Evolutionary conservation across 2,888 invertebrate species (phyloP).

Genomic region (Lamellibrachia satsuma): DNA sequence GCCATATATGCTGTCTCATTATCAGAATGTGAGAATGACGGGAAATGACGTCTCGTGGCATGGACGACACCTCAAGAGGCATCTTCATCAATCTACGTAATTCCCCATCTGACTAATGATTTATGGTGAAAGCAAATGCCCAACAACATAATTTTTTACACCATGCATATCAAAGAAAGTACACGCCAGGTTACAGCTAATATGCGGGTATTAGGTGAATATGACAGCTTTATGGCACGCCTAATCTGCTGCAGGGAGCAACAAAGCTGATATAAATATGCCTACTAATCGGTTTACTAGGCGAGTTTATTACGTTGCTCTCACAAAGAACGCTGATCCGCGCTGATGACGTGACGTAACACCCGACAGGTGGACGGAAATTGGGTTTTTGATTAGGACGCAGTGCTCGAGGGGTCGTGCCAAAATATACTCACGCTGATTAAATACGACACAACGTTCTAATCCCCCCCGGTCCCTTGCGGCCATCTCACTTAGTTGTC

Average conservation of each 20-base stretch:
- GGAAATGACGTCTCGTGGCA: no score
- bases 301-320: not conserved
- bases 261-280: not conserved
- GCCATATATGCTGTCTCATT: no score
- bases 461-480: no score
- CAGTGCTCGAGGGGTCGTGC: not conserved
- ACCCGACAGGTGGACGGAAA: not conserved
- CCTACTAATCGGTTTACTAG: not conserved
- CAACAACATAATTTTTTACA: not conserved
- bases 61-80: not conserved
- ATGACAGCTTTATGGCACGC: not conserved
- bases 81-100: conserved; percentile 8
- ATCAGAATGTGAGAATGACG: no score
- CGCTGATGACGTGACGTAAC: not conserved
- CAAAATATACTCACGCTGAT: not conserved
- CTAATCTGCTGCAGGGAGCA: not conserved
- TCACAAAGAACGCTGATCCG: not conserved
- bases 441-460: not conserved
- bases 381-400: conserved; percentile 3
- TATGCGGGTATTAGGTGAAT: not conserved
- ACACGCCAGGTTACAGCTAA: not conserved
- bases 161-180: not conserved
- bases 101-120: conserved; percentile 5
- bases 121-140: not conserved
- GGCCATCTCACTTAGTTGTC: no score